Evolutionary conservation across 1,140 invertebrate genomes (phyloP).

Genomic region (Calephelis virginiensis): DNA sequence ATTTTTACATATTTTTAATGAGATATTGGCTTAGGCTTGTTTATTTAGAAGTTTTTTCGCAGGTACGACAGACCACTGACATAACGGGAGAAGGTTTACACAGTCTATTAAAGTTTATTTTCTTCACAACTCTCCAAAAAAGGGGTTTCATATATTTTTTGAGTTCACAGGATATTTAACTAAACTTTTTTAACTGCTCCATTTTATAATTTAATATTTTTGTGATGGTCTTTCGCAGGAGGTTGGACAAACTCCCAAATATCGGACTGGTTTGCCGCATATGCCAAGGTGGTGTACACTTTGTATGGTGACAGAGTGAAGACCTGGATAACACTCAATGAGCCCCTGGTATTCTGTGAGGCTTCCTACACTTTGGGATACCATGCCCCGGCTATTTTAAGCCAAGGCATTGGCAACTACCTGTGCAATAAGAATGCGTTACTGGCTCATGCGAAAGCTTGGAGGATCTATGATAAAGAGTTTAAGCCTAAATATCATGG

Average conservation of each 20-base stretch:
- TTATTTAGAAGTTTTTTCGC: too few relatives aligned
- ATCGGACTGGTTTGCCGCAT: conserved; percentile 67
- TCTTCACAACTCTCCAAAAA: too few relatives aligned
- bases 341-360: conserved; percentile 53
- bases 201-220: too few relatives aligned
- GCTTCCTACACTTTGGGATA: conserved; percentile 53
- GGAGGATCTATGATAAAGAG: conserved; percentile 75
- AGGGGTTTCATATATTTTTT: too few relatives aligned
- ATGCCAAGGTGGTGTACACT: conserved; percentile 54
- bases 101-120: too few relatives aligned
- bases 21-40: too few relatives aligned
- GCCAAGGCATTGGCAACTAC: conserved; percentile 64
- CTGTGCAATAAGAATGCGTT: conserved; percentile 77
- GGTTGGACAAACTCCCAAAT: conserved; percentile 78
- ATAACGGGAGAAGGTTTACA: too few relatives aligned
- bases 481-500: conserved; percentile 46
- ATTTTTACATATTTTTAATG: too few relatives aligned
- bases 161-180: too few relatives aligned
- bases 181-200: too few relatives aligned
- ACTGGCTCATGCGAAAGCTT: conserved; percentile 79
- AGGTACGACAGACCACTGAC: too few relatives aligned
- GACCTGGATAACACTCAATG: conserved; percentile 57
- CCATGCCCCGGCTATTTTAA: conserved; percentile 18
- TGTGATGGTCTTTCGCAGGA: conserved; percentile 53
- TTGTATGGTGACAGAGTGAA: conserved; percentile 73